phyloP scores from a whole-genome alignment of 2,888 invertebrate genomes.

The Aelia acuminata region DNA sequence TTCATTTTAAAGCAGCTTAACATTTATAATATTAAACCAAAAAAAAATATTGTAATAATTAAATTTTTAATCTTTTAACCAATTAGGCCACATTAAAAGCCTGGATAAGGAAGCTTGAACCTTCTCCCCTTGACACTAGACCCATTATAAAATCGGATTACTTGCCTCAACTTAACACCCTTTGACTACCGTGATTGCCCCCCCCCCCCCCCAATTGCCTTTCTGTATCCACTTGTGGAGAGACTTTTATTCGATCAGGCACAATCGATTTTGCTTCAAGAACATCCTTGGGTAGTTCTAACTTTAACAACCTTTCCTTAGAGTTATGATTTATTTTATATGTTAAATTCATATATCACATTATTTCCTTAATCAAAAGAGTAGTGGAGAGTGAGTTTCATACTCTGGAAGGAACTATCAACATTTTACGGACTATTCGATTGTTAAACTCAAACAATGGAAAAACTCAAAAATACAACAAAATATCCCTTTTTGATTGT shows the following conservation, averaged over 20 bases:
- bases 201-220: neutral
- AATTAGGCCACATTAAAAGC: neutral
- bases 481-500: no score
- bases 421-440: no score
- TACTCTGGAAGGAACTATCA: no score
- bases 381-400: no score
- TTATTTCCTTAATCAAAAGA: no score
- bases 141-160: constrained; percentile 2
- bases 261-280: neutral
- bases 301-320: no score
- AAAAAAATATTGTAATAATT: neutral
- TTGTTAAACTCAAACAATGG: no score
- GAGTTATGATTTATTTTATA: no score
- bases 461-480: no score
- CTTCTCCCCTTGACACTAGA: neutral
- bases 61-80: neutral
- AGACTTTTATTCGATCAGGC: neutral
- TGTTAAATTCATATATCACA: no score
- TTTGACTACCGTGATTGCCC: neutral
- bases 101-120: neutral
- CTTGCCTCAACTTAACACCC: neutral
- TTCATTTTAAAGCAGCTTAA: no score
- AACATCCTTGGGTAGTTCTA: neutral
- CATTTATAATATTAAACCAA: no score
- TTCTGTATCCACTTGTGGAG: neutral